Base-by-base conservation (phyloP, 2,888 invertebrate genomes). In the Pachydiplax longipennis region DNA sequence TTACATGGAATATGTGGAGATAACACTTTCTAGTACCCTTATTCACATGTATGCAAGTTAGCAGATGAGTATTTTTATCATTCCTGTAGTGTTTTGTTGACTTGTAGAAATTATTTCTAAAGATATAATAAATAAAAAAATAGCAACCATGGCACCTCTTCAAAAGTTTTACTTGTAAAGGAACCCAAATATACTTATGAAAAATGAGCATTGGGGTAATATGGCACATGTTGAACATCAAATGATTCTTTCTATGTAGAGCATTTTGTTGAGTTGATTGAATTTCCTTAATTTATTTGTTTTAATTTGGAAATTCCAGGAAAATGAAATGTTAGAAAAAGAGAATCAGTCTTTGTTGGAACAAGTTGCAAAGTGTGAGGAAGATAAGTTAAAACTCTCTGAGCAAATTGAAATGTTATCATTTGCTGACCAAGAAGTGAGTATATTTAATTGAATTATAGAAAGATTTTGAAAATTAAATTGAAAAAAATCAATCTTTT, bases 271-370 rank as follows among this genome's bases (percentile, higher is more conserved):
- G 73, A 40, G 44, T 91, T 58, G 4, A 31, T 48, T n/a, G 48
- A 22, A 58, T 87, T 87, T 6, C 48, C 25, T 1, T 87, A 25
- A 31, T 90, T 90, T 44, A 40, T 90, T 53, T 80, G 37, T 90
- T 91, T 40, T 40, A 81, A 37, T 37, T 81, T 44, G 37, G 81
- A 37, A 37, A 94, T 92, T 92, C 18, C 91, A 95, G 92, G 97
- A 97, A 93, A 95, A 96, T 91, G 94, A 95, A 83, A 95, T 95
- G 91, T 93, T 96, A 90, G 96, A 97, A 92, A 94, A 94, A 91
- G 97, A 97, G 92, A 96, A 96, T 92, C 95, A 95, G 90, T 94
- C 93, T 90, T 93, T 96, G 35, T 95, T 95, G 91, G 95, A 95
- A 91, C 96, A 96, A 93, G 95, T 96, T 73, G 94, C 95, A 0